A percentile compares a stretch with the other conserved stretches of the same genome.
These are phyloP conservation scores for Eurytoma californica DNA, from an alignment of 2,888 invertebrate genomes.

Conservation along the genomic window DNA sequence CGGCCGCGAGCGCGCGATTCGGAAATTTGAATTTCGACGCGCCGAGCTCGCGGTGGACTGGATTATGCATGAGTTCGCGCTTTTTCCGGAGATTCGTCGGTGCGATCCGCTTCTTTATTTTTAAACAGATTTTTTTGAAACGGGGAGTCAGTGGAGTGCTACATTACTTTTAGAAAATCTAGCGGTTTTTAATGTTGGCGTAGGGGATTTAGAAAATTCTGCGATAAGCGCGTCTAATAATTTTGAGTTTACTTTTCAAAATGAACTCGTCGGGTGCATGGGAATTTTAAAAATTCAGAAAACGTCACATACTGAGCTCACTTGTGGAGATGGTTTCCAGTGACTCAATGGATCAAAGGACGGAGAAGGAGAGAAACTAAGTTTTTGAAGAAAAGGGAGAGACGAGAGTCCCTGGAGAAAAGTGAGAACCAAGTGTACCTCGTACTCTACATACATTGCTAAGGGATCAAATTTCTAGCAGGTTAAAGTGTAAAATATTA, in stretches of 20 bases:
- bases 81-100: not conserved
- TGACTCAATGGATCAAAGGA: conserved; percentile 19
- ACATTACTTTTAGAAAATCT: too few relatives aligned
- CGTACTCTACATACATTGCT: conserved; percentile 7
- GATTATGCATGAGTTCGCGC: not conserved
- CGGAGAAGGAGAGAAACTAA: not conserved
- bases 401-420: conserved; percentile 1
- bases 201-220: too few relatives aligned
- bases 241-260: too few relatives aligned
- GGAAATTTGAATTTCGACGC: not conserved
- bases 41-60: not conserved
- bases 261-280: too few relatives aligned
- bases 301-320: not conserved
- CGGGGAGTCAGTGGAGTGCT: not conserved
- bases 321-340: not conserved
- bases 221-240: too few relatives aligned
- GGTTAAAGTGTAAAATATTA: not conserved
- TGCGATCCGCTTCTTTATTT: not conserved
- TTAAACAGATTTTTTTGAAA: not conserved
- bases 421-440: not conserved
- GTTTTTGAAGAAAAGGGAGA: conserved; percentile 17
- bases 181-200: too few relatives aligned
- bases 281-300: conserved; percentile 11
- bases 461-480: conserved; percentile 18
- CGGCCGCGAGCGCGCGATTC: not conserved